Evolutionary conservation across 2,888 invertebrate genomes (phyloP).

Genomic region (Caenorhabditis sinica): DNA sequence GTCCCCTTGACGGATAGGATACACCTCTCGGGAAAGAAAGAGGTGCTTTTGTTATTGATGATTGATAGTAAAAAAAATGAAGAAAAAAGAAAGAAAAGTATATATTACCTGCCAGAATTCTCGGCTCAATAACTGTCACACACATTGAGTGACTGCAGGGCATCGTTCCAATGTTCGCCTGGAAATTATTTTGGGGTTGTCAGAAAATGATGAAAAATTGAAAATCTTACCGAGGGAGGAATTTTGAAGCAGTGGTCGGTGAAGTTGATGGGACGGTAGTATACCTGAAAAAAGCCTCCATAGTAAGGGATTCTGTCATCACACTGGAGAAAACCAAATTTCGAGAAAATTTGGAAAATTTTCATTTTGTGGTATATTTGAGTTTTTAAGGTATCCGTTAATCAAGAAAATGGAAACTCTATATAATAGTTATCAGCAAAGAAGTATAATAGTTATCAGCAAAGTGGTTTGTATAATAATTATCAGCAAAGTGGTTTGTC

Average conservation of each 20-base stretch:
- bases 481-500: background rate
- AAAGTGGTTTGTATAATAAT: constrained; percentile 5
- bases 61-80: constrained; percentile 8
- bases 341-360: background rate
- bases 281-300: constrained; percentile 76
- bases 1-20: constrained; percentile 14
- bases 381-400: too few species aligned
- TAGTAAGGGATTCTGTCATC: too few species aligned
- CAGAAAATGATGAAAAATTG: background rate
- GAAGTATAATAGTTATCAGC: background rate
- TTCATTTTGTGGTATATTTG: background rate
- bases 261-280: constrained; percentile 82
- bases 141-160: constrained; percentile 82
- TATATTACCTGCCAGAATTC: constrained; percentile 77
- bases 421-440: too few species aligned
- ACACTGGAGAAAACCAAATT: background rate
- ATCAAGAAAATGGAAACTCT: too few species aligned
- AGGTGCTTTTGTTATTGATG: constrained; percentile 30
- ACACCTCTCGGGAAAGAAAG: constrained; percentile 4
- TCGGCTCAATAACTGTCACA: constrained; percentile 82
- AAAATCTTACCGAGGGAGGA: constrained; percentile 64
- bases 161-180: constrained; percentile 76
- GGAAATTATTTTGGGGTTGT: background rate
- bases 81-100: constrained; percentile 4
- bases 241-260: constrained; percentile 82